Base-by-base conservation (phyloP, 35 echinoderm and acorn worm genomes). In the Apostichopus japonicus region DNA sequence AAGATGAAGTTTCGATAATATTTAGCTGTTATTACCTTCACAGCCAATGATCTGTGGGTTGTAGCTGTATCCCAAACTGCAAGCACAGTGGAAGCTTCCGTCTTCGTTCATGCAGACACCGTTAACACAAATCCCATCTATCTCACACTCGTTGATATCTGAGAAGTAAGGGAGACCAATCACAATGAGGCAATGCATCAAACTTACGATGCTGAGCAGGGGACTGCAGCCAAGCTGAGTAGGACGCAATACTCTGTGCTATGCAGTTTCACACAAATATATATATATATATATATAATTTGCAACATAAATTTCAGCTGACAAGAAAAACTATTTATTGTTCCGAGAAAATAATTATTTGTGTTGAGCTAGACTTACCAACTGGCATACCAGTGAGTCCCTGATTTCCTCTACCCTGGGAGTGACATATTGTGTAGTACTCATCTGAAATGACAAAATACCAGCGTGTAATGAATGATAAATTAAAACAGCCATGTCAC, bases 91-190 rank as follows among this genome's bases (percentile, higher is more conserved):
- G 90, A 94, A 98, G 9, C 92, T 82, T 15, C 95, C 94, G 70
- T 94, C 94, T 53, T 90, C 94, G 70, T 98, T 98, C 77, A 98
- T 79, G 59, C 96, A 98, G 24, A 82, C 78, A 19, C 96, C 96
- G 25, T 95, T 95, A 8, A 54, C 67, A 79, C 96, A 98, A 25
- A 94, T 95, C 51, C 86, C 94, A 79, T 93, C 95, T 33, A 95
- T 59, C 52, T 94, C 81, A 61, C 96, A 98, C 79, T 98, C 96
- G 62, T 98, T 98, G 84, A 98, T 98, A 90, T 98, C 96, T 65
- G 56, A 21, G 25, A 1, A 79, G n/a, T 22, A 8, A 87, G 51
- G 63, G 13, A 87, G 72, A 80, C 6, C 24, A 3, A 5, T 44
- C 14, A 44, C 52, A 33, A 4, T 44, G 78, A 80, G 14, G 14